Evolutionary conservation across 2,113 vertebrate genomes (phyloP).

Genomic region (Tiliqua scincoides): DNA sequence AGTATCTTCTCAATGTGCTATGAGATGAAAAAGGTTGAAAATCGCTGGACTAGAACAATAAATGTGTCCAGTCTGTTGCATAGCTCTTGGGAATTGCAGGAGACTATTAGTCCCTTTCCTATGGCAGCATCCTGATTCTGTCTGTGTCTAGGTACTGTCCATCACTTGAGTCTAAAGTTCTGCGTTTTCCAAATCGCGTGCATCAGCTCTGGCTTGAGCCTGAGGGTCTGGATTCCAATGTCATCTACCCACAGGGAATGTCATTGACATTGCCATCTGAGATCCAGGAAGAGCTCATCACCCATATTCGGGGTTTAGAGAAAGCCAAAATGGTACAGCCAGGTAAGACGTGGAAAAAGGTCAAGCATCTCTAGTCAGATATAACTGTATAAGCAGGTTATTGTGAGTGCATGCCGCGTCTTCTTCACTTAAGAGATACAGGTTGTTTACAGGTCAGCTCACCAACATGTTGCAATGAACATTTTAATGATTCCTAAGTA

Average conservation of each 20-base stretch:
- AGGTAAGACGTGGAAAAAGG: constrained; percentile 70
- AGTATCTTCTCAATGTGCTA: no score
- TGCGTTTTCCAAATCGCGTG: constrained; percentile 89
- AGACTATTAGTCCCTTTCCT: neutral
- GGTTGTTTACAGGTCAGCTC: neutral
- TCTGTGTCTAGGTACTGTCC: constrained; percentile 89
- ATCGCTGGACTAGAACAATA: neutral
- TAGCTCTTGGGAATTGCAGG: neutral
- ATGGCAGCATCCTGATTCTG: neutral
- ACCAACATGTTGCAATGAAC: neutral
- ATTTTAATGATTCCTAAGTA: neutral
- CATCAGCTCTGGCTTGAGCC: constrained; percentile 98
- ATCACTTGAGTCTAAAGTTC: constrained; percentile 92
- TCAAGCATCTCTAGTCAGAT: neutral
- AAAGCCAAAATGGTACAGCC: constrained; percentile 85
- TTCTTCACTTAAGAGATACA: neutral
- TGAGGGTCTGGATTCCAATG: constrained; percentile 87
- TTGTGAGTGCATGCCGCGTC: neutral
- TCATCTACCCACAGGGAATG: constrained; percentile 93
- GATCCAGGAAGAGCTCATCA: constrained; percentile 88
- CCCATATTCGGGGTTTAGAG: constrained; percentile 83
- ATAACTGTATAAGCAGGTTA: neutral
- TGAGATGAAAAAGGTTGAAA: no score
- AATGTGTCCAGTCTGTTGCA: neutral
- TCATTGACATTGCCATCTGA: constrained; percentile 92